Evolutionary conservation across 2,113 vertebrate species (phyloP), one percentile per base, ranked within the genome.

Genomic region (Pachycephala philippinensis): DNA sequence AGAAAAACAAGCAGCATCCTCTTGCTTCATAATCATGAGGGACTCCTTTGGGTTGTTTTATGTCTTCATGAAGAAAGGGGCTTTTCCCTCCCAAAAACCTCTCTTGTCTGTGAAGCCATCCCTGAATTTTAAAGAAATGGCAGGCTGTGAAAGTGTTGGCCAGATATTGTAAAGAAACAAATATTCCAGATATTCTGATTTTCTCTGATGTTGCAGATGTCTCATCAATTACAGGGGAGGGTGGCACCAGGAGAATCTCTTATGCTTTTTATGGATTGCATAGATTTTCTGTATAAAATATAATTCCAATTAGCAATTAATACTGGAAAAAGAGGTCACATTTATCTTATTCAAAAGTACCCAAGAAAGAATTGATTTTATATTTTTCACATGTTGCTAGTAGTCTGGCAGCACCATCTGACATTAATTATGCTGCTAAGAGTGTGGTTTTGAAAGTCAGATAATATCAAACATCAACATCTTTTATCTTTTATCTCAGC

Each of bases 41-140:
- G 4, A 2, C 22, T 59, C 4, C 18, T 35, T 53, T 37, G 60
- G 59, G 6, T 11, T 14, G 4, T 42, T 69, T 26, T 31, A 12
- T 1, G 0, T 31, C 35, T 76, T 45, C 17, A 33, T 33, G 40
- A 70, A 59, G 45, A 71, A 66, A 82, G 18, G 3, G 13, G 4
- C 1, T 84, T 68, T 70, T 35, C 50, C 18, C 47, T 74, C 11
- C 39, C n/a, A n/a, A 27, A 66, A 82, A 14, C 6, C n/a, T 72
- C 15, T 47, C 30, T 50, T 59, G 4, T n/a, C 18, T 23, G 3
- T 59, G 18, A 75, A 30, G 7, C 0, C 0, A 24, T 23, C 13
- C 10, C 15, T 70, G 49, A 39, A 57, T 75, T 70, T 69, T 49
- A 44, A 84, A 49, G 52, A 74, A 87, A 74, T 20, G 7, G 2